Percentiles rank a stretch among this genome's conserved stretches.
These are phyloP conservation scores for Augochlora pura DNA, from an alignment of 1,140 invertebrate species.

Conservation along the genomic window DNA sequence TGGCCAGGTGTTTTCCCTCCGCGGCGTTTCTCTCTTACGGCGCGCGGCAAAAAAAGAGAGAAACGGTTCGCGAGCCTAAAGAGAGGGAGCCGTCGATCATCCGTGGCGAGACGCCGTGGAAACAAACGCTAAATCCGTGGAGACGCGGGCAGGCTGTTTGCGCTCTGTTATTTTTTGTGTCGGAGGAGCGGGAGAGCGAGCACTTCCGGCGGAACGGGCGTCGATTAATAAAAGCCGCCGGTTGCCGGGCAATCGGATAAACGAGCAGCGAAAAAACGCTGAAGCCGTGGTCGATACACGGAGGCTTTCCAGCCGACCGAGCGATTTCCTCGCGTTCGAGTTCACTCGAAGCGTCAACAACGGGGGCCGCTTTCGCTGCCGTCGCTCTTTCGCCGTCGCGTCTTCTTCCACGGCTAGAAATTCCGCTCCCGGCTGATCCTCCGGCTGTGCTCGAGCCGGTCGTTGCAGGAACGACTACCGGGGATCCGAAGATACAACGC, in stretches of 20 bases:
- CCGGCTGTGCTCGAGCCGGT: background rate
- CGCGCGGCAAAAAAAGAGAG: background rate
- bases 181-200: background rate
- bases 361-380: too few species aligned
- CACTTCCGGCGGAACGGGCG: background rate
- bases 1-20: too few species aligned
- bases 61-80: background rate
- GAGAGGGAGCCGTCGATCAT: background rate
- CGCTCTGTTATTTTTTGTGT: background rate
- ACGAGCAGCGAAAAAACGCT: background rate
- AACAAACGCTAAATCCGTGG: too few species aligned
- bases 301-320: background rate
- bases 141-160: background rate
- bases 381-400: too few species aligned
- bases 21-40: too few species aligned
- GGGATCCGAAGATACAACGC: background rate
- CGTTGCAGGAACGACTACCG: background rate
- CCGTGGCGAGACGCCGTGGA: background rate
- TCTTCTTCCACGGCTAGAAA: background rate
- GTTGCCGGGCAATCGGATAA: background rate
- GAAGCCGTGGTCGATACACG: background rate
- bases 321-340: background rate
- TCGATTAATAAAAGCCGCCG: background rate
- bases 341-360: background rate
- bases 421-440: background rate